Conservation (phyloP, 2,888 invertebrate genomes). For the Sicus ferrugineus region DNA sequence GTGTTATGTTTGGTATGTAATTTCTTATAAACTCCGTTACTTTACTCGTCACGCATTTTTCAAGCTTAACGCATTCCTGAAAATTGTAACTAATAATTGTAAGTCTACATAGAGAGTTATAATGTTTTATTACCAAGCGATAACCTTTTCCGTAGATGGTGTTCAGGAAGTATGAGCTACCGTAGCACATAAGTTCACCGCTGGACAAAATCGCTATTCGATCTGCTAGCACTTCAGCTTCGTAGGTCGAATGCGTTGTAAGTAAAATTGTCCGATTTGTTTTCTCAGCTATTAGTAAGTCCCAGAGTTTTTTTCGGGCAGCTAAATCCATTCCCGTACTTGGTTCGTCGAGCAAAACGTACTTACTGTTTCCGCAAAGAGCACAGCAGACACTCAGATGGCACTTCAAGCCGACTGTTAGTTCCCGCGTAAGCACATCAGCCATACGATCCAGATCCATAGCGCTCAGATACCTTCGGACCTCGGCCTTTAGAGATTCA, state of each 20-base stretch:
- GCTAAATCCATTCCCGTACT: constrained; percentile 85
- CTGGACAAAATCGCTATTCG: constrained; percentile 85
- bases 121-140: constrained; percentile 67
- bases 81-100: background rate
- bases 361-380: constrained; percentile 75
- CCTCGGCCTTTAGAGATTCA: constrained; percentile 66
- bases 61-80: constrained; percentile 24
- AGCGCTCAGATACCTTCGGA: constrained; percentile 69
- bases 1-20: constrained; percentile 29
- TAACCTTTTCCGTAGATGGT: constrained; percentile 85
- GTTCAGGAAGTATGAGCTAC: constrained; percentile 80
- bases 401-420: constrained; percentile 77
- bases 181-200: constrained; percentile 80
- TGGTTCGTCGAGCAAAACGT: constrained; percentile 77
- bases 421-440: constrained; percentile 66
- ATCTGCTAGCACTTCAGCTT: constrained; percentile 84
- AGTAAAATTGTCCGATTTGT: constrained; percentile 78
- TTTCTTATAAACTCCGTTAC: constrained; percentile 30
- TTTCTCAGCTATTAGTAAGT: constrained; percentile 76
- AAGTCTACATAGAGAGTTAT: background rate
- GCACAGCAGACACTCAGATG: constrained; percentile 78
- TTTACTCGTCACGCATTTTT: constrained; percentile 16
- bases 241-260: constrained; percentile 86
- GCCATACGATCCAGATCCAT: constrained; percentile 72
- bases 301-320: constrained; percentile 80